phyloP scores from a whole-genome alignment of 1,140 invertebrate genomes.

The Trypoxylus dichotomus region DNA sequence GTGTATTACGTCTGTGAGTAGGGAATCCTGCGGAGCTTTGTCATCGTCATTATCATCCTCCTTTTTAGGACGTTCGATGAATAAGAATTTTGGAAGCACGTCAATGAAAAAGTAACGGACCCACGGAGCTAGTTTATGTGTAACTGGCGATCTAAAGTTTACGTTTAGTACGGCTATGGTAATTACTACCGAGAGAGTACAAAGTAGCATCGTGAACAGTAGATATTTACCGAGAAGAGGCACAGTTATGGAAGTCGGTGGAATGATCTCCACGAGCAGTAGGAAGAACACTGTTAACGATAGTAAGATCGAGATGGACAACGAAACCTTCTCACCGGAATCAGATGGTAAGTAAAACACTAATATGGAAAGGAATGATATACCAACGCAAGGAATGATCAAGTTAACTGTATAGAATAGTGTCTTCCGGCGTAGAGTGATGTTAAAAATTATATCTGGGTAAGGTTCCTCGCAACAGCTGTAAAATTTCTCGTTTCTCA shows the following conservation, averaged over 20 bases:
- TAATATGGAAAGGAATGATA: conserved; percentile 95
- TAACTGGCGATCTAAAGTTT: conserved; percentile 97
- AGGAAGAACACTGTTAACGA: conserved; percentile 99
- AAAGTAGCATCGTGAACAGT: conserved; percentile 98
- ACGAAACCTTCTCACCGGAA: conserved; percentile 95
- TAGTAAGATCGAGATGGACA: conserved; percentile 97
- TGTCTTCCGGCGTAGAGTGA: conserved; percentile 93
- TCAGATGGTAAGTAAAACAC: conserved; percentile 99
- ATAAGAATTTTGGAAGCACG: conserved; percentile 81
- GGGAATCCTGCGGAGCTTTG: conserved; percentile 44
- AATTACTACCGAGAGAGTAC: conserved; percentile 95
- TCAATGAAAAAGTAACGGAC: conserved; percentile 87
- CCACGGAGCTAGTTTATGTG: conserved; percentile 92
- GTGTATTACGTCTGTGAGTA: conserved; percentile 51
- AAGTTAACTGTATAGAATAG: conserved; percentile 97
- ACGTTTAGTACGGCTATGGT: conserved; percentile 98
- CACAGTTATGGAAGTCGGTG: conserved; percentile 97
- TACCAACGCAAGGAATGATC: conserved; percentile 94
- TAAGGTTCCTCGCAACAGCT: conserved; percentile 90
- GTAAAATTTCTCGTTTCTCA: conserved; percentile 86
- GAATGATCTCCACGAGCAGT: conserved; percentile 96
- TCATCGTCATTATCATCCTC: conserved; percentile 64
- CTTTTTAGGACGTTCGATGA: conserved; percentile 81
- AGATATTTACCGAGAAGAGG: conserved; percentile 98
- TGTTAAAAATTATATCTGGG: conserved; percentile 97